These are phyloP conservation scores for Enteromius anoplus DNA, from an alignment of 2,797 vertebrate species.

Conservation along the genomic window DNA sequence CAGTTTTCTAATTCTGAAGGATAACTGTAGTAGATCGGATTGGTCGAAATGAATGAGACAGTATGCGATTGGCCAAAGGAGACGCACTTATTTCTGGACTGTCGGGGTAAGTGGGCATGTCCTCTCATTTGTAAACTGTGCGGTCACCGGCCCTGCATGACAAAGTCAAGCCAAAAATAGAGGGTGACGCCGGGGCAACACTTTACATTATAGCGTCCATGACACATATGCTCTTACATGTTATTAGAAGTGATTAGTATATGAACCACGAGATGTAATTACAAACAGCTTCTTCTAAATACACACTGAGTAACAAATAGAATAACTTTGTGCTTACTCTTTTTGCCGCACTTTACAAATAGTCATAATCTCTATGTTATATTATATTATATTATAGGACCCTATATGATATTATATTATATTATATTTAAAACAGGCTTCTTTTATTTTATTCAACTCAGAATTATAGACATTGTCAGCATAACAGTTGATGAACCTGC, in stretches of 20 bases:
- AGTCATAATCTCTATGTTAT: too few relatives aligned
- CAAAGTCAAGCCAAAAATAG: constrained; percentile 65
- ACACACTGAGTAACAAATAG: neutral
- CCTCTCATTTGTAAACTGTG: constrained; percentile 61
- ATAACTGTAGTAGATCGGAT: constrained; percentile 61
- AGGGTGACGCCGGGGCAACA: constrained; percentile 57
- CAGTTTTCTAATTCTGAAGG: constrained; percentile 74
- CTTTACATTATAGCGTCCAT: constrained; percentile 14
- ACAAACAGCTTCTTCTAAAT: neutral
- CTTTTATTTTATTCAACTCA: too few relatives aligned
- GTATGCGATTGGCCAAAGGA: constrained; percentile 73
- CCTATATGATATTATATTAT: too few relatives aligned
- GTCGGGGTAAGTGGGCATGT: constrained; percentile 60
- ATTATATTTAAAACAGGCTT: too few relatives aligned
- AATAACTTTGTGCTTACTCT: neutral
- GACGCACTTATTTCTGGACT: constrained; percentile 80
- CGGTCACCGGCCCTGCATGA: constrained; percentile 52
- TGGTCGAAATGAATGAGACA: constrained; percentile 66
- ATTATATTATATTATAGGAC: too few relatives aligned
- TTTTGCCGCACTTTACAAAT: neutral
- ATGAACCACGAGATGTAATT: neutral
- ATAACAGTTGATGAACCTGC: too few relatives aligned
- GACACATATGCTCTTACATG: neutral
- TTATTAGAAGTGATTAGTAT: constrained; percentile 4
- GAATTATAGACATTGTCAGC: too few relatives aligned